Conservation (phyloP, 2,113 vertebrate genomes). For the Rhagologus leucostigma region DNA sequence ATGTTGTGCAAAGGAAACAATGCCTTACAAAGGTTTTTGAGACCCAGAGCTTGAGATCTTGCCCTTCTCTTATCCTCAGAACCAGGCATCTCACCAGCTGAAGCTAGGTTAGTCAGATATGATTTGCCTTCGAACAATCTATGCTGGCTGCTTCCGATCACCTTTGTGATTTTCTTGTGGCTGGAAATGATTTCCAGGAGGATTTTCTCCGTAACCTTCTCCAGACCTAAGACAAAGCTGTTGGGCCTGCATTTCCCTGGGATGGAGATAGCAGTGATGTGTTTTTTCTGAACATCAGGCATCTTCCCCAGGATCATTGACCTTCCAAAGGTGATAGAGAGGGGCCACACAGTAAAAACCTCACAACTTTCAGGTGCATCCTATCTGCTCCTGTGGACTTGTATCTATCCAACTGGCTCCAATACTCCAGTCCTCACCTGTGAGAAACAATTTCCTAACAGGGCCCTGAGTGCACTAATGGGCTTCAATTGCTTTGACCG, state of each 20-base stretch:
- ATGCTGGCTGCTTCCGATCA: neutral
- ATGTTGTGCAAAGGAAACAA: neutral
- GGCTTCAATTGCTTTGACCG: neutral
- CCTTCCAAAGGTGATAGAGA: neutral
- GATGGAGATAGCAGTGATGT: neutral
- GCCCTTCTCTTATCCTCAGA: neutral
- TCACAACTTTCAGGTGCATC: neutral
- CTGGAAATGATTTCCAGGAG: neutral
- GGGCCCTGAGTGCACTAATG: neutral
- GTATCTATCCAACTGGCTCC: neutral
- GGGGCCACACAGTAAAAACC: neutral
- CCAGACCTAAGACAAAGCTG: neutral
- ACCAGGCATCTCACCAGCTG: neutral
- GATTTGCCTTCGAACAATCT: neutral
- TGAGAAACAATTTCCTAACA: neutral
- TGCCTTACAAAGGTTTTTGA: neutral
- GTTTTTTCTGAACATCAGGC: neutral
- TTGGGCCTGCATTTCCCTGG: neutral
- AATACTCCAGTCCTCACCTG: neutral
- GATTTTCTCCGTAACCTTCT: neutral
- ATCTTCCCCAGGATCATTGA: fast-evolving
- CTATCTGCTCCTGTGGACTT: neutral
- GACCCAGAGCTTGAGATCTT: neutral
- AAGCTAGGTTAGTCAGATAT: neutral
- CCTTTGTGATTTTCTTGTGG: neutral